Percentiles rank a stretch among this genome's conserved stretches.
Evolutionary conservation across 2,888 invertebrate species (phyloP).

Genomic region (Cataglyphis rosenhaueri): DNA sequence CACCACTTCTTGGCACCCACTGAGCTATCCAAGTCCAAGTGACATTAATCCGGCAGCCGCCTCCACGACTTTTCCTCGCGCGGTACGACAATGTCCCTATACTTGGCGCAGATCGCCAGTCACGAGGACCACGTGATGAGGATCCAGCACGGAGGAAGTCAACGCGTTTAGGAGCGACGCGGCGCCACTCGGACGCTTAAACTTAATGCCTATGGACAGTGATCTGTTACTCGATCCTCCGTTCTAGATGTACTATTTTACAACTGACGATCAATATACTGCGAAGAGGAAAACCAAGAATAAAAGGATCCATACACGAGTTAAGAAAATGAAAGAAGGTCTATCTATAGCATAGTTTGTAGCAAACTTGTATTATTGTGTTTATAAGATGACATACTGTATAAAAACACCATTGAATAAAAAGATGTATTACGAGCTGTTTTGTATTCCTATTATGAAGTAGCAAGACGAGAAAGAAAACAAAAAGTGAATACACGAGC

Average conservation of each 20-base stretch:
- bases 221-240: constrained; percentile 60
- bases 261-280: constrained; percentile 29
- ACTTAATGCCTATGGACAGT: constrained; percentile 58
- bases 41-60: constrained; percentile 53
- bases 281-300: background rate
- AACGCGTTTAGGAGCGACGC: constrained; percentile 53
- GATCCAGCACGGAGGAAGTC: constrained; percentile 27
- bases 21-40: constrained; percentile 19
- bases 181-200: constrained; percentile 68
- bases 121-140: constrained; percentile 49
- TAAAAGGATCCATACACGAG: background rate
- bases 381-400: background rate
- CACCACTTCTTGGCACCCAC: constrained; percentile 29
- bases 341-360: background rate
- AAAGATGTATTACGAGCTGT: background rate
- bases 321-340: background rate
- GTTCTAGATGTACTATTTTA: constrained; percentile 47
- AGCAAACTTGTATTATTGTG: background rate
- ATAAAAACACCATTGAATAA: constrained; percentile 1
- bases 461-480: background rate
- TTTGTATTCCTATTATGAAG: background rate
- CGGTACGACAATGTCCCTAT: constrained; percentile 28
- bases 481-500: background rate
- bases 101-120: constrained; percentile 38
- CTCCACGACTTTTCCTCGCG: constrained; percentile 31